A percentile compares a stretch with the other conserved stretches of the same genome.
phyloP scores from a whole-genome alignment of 2,888 invertebrate species.

The Polydrusus pterygomalis region DNA sequence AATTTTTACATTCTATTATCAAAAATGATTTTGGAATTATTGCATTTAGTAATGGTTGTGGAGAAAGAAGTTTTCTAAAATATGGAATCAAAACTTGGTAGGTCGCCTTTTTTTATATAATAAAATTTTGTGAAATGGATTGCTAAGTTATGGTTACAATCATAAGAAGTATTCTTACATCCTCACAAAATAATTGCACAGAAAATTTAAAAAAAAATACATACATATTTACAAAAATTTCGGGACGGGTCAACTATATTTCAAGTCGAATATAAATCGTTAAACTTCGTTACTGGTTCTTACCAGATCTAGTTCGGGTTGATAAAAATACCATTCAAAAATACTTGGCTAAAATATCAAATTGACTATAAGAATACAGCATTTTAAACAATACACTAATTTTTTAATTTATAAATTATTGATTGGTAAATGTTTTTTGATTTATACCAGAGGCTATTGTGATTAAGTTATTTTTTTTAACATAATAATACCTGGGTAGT shows the following conservation, averaged over 20 bases:
- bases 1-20: too few species aligned
- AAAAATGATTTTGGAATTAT: too few species aligned
- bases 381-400: too few species aligned
- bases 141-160: conserved; percentile 12
- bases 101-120: background rate
- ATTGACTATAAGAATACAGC: too few species aligned
- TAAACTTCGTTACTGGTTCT: background rate
- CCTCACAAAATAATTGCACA: conserved; percentile 10
- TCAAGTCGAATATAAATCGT: background rate
- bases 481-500: too few species aligned
- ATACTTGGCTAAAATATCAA: too few species aligned
- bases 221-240: background rate
- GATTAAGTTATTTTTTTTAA: too few species aligned
- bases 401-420: too few species aligned
- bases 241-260: conserved; percentile 12
- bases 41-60: too few species aligned
- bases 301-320: background rate
- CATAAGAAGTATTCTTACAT: conserved; percentile 18
- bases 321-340: background rate
- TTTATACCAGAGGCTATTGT: too few species aligned
- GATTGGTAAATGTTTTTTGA: too few species aligned
- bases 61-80: background rate
- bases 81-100: background rate
- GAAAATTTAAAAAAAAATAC: background rate
- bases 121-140: conserved; percentile 12